Base-by-base conservation (phyloP, 2,888 invertebrate species). In the Shargacucullia verbasci region DNA sequence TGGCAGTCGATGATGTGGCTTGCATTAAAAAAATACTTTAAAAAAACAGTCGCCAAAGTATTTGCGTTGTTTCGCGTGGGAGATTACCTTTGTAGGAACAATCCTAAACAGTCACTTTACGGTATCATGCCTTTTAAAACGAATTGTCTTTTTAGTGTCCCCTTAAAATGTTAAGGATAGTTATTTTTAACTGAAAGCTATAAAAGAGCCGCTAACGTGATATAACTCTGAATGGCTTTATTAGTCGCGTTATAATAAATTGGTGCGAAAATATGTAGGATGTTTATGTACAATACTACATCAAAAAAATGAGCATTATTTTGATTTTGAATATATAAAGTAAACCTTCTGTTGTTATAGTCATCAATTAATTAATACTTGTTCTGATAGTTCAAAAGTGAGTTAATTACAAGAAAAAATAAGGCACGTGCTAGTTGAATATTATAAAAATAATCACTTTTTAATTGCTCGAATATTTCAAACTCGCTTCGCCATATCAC, bases 91-190 rank as follows among this genome's bases (percentile, higher is more conserved):
- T 52, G 20, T 50, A 41, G 75, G 64, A 62, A 13, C 11, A 39
- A 12, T 14, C 64, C 68, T 58, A 58, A 72, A 47, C 29, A 44
- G 68, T 57, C 25, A 44, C 46, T 83, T 82, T 81, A 83, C 73
- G 77, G 77, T 78, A 68, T 74, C 73, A 48, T 49, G 59, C 69
- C 68, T 73, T 70, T 66, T 68, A 58, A 7, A 55, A 46, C 37
- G 61, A 62, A 69, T 54, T 50, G 73, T 40, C 41, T 38, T 70
- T 59, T 62, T 70, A 71, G 58, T 59, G 37, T 37, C 41, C 31
- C 14, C 39, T 40, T 49, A 40, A 48, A 8, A 45, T 46, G 34
- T 46, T n/a, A 14, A 27, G 14, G 44, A 13, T 45, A 33, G 13
- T 53, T 45, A 57, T 62, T 57, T 46, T 50, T 25, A 45, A 56